Base-by-base conservation (phyloP, 2,113 vertebrate species). In the Silurus glanis region DNA sequence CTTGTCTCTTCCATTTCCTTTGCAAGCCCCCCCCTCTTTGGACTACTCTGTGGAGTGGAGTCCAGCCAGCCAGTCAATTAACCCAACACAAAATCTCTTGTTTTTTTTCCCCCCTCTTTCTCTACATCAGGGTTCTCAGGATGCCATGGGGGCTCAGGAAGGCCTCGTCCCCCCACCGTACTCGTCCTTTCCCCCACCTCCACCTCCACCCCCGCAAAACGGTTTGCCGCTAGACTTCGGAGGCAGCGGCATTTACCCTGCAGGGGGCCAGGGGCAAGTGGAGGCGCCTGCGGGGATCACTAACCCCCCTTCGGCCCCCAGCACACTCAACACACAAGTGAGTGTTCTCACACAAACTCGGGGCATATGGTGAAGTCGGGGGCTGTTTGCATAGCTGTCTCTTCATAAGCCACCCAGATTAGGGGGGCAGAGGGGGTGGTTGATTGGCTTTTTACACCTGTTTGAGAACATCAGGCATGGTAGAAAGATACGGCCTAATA, bases 131-230 rank as follows among this genome's bases (percentile, higher is more conserved):
- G 93, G 93, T 86, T 94, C 95, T 90, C 95, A 96, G 92, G 95
- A 96, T 90, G 91, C 91, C 86, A 91, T 94, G 90, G 93, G 93
- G 16, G 91, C 93, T 90, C 94, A 94, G 92, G 95, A 96, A 88
- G 95, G 94, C 76, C 93, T 95, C 1, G 93, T 95, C 49, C 94
- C 94, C 75, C 95, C 94, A 61, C 93, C 94, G 75, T 96, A 95
- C 91, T 94, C 94, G 1, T 86, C 94, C 0, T 96, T 95, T 87
- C 94, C 94, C 58, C 95, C 94, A 53, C 95, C 95, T 75, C 95
- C 95, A 0, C 95, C 95, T 0, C 95, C 95, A 0, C 95, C 95
- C 14, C 94, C 95, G 47, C 95, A 95, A 90, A 95, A 96, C 88
- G 95, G 95, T 87, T 90, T 96, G 91, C 88, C 93, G 75, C 91